Base-by-base conservation (phyloP, 2,888 invertebrate genomes). In the Nebria salina region DNA sequence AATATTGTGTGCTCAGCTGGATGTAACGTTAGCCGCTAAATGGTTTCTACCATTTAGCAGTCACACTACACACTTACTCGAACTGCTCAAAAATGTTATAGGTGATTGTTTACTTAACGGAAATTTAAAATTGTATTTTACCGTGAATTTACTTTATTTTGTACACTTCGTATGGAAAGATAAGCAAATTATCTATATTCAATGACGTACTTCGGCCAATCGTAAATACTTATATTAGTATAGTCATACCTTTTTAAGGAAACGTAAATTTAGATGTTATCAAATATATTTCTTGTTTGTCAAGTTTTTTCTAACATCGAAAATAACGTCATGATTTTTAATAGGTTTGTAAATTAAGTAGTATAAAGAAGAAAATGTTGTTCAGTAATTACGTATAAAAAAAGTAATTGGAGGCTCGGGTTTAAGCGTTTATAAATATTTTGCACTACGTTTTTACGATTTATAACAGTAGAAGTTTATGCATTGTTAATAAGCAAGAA, bases 261-360 rank as follows among this genome's bases (percentile, higher is more conserved):
- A 54, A 54, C 54, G 8, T 54, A 54, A 54, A 54, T 7, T 54
- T 54, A 11, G 54, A 54, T 54, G 54, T 54, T 54, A 54, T 54
- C 54, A 54, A 54, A 54, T 25, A 66, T 25, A 25, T 66, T 66
- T 66, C 25, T 66, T 25, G 64, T 77, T 72, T 77, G 65, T 77
- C 73, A 34, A 54, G 72, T 73, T 72, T 78, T 78, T 78, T 73
- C 66, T 65, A 34, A 15, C 7, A 6, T 65, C 65, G 73, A 73
- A 78, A 78, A 78, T 78, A 78, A 78, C 78, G 78, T 78, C 78
- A 78, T 73, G 78, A 73, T 77, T 77, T 70, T 77, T 77, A 77
- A 77, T 77, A 77, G 72, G 77, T 77, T 77, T 78, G 25, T 34
- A 76, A 72, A 78, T 78, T 78, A 78, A 73, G 65, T 72, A 77